Evolutionary conservation across 2,888 invertebrate genomes (phyloP).

Genomic region (Pyrgus malvae): DNA sequence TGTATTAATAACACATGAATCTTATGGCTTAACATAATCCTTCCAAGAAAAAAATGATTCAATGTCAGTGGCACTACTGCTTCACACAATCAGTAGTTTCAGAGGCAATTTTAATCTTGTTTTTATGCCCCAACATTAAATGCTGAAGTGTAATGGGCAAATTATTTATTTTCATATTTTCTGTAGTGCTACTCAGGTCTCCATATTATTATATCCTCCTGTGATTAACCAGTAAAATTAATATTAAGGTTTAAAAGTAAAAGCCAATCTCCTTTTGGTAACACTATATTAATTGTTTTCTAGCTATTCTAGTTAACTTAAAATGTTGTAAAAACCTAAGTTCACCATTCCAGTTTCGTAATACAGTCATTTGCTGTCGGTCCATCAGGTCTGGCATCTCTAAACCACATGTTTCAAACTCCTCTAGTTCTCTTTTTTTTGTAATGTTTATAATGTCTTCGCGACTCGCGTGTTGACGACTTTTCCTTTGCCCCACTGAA

Average conservation of each 20-base stretch:
- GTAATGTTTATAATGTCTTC: slow-evolving; percentile 90
- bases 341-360: slow-evolving; percentile 86
- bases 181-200: no score
- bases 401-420: slow-evolving; percentile 89
- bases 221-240: no score
- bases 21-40: not conserved
- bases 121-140: no score
- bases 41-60: no score
- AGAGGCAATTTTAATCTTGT: no score
- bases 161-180: no score
- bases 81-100: no score
- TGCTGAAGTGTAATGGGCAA: no score
- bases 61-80: no score
- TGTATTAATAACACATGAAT: not conserved
- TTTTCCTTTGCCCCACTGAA: slow-evolving; percentile 87
- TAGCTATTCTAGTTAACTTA: slow-evolving; percentile 82
- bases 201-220: no score
- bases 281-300: slow-evolving; percentile 41
- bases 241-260: no score
- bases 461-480: slow-evolving; percentile 89
- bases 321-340: slow-evolving; percentile 85
- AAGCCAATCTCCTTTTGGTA: no score
- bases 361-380: slow-evolving; percentile 78
- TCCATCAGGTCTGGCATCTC: slow-evolving; percentile 89
- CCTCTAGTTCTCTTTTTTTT: slow-evolving; percentile 86